These are phyloP conservation scores for Ceyx margarethae DNA, from an alignment of 2,113 vertebrate species.

Conservation along the genomic window DNA sequence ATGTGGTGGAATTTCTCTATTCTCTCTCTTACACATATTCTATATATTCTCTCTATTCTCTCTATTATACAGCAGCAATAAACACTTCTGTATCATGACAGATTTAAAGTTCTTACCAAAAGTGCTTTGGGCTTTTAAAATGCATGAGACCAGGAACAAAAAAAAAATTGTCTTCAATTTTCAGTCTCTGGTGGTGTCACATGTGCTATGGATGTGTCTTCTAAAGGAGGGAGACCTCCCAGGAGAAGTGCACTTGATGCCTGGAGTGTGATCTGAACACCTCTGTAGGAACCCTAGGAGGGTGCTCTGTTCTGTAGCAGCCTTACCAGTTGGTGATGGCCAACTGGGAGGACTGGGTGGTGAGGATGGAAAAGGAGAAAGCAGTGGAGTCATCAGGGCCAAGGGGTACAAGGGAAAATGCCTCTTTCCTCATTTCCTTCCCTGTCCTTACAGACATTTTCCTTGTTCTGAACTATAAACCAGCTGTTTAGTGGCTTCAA, in stretches of 20 bases:
- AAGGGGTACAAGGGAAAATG: neutral
- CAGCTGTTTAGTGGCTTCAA: neutral
- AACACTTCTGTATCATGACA: neutral
- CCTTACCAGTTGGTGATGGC: neutral
- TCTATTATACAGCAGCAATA: neutral
- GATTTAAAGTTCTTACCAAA: neutral
- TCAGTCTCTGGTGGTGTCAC: neutral
- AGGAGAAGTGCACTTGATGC: neutral
- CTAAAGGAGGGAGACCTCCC: neutral
- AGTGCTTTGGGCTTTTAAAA: neutral
- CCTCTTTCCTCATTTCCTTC: neutral
- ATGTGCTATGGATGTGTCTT: neutral
- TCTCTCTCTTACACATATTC: no score
- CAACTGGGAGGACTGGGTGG: neutral
- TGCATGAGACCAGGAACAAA: neutral
- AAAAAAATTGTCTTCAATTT: neutral
- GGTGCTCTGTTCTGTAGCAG: neutral
- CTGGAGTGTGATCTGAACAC: neutral
- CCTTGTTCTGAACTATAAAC: neutral
- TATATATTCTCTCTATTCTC: neutral
- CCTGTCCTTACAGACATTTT: neutral
- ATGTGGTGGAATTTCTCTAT: neutral
- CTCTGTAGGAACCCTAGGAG: neutral
- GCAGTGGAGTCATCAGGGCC: neutral
- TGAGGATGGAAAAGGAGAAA: neutral